Conservation (phyloP, 2,888 invertebrate genomes). For the Octonoba sinensis region DNA sequence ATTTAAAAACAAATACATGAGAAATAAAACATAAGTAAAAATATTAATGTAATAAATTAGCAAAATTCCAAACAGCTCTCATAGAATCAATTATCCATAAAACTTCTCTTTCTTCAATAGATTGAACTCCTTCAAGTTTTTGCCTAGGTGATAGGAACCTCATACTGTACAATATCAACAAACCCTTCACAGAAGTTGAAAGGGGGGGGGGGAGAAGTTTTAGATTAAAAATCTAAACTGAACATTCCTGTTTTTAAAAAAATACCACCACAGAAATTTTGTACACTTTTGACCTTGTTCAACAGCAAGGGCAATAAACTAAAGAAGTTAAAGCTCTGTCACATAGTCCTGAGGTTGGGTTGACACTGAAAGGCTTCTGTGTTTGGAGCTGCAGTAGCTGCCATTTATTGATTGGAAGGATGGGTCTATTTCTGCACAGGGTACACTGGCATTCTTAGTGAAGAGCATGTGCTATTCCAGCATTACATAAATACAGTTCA, state of each 20-base stretch:
- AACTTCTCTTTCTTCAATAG: constrained; percentile 31
- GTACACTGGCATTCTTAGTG: constrained; percentile 8
- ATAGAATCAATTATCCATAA: constrained; percentile 55
- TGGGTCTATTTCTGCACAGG: constrained; percentile 41
- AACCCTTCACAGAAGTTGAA: constrained; percentile 10
- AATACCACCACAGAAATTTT: background rate
- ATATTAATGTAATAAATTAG: constrained; percentile 64
- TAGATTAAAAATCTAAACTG: background rate
- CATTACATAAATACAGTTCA: background rate
- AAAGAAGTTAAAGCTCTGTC: background rate
- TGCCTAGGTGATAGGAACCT: constrained; percentile 27
- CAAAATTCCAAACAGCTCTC: constrained; percentile 65
- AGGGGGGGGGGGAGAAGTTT: background rate
- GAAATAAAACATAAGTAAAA: background rate
- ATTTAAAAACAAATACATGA: constrained; percentile 13
- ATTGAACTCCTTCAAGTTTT: constrained; percentile 28
- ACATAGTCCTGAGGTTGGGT: background rate
- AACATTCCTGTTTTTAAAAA: background rate
- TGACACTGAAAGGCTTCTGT: constrained; percentile 39
- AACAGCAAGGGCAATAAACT: constrained; percentile 25
- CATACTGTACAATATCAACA: constrained; percentile 48
- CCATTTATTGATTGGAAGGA: constrained; percentile 51
- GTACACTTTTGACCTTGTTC: constrained; percentile 42
- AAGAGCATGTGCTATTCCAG: background rate
- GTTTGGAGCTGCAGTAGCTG: constrained; percentile 52